A percentile compares a stretch with the other conserved stretches of the same genome.
Conservation (phyloP, 1,140 invertebrate genomes). For the Patella vulgata region DNA sequence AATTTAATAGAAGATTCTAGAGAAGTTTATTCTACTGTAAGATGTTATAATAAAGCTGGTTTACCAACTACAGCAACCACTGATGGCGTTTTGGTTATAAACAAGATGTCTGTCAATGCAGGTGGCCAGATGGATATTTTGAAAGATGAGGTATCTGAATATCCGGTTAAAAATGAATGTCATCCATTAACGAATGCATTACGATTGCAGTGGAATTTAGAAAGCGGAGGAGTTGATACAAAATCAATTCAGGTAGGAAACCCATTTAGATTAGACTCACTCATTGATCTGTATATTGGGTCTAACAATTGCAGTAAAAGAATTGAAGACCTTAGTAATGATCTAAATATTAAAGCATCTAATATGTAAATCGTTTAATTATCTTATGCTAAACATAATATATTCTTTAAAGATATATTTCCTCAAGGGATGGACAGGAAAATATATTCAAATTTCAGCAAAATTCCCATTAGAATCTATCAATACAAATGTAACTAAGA, state of each 20-base stretch:
- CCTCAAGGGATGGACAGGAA: too few relatives aligned
- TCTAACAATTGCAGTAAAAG: not conserved
- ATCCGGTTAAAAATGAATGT: conserved; percentile 18
- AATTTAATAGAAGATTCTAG: not conserved
- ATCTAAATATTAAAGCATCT: not conserved
- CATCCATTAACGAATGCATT: conserved; percentile 5
- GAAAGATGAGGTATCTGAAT: conserved; percentile 12
- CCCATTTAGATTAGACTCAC: not conserved
- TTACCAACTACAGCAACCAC: conserved; percentile 16
- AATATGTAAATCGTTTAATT: conserved; percentile 2
- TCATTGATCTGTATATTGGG: not conserved
- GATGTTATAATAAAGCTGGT: conserved; percentile 37
- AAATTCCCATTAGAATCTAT: too few relatives aligned
- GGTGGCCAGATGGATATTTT: conserved; percentile 10
- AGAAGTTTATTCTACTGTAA: conserved; percentile 28
- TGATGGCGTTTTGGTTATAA: conserved; percentile 34
- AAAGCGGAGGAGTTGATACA: not conserved
- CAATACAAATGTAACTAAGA: too few relatives aligned
- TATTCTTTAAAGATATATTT: too few relatives aligned
- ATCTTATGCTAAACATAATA: too few relatives aligned
- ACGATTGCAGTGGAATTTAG: conserved; percentile 6
- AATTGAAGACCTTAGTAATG: not conserved
- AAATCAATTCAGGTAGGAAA: not conserved
- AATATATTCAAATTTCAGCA: too few relatives aligned
- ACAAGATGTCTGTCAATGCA: not conserved